Evolutionary conservation across 2,888 invertebrate genomes (phyloP), one percentile per base, ranked within the genome.

Genomic region (Micropterix aruncella): DNA sequence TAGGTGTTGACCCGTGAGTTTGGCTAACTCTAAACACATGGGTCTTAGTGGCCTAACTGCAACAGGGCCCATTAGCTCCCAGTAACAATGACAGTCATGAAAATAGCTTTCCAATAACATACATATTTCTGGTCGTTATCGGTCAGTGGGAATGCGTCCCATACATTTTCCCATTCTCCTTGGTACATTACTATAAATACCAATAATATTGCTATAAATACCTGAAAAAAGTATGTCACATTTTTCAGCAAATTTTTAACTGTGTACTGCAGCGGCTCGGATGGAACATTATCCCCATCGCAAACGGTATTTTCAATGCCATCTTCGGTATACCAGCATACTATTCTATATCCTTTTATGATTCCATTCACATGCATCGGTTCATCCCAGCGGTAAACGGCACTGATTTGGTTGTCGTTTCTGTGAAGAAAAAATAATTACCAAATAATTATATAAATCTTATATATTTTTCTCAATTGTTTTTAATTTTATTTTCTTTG

Each of bases 321-420:
- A 7, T 66, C 59, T 27, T 65, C 56, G 46, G 62, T 59, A 50
- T 63, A 69, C 83, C 86, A 88, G 59, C 83, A 87, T 48, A 71
- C 66, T 2, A 82, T 74, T 49, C 76, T 75, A 61, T 91, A 93
- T 1, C 82, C 79, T 41, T 76, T 65, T 19, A 91, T 71, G 4
- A 83, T 63, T 0, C 90, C 89, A 60, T 91, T 90, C 2, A 80
- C 73, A 44, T 75, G 73, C 37, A 68, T 60, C 0, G 94, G 93
- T 0, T 75, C 64, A 50, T 82, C 77, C 94, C 94, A 95, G 3
- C 93, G 80, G 51, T 86, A 79, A 52, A 79, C 74, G 0, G 80
- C 81, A 4, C 73, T 73, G 2, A 77, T 62, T 0, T 51, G 47
- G 37, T 51, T 40, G 15, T 50, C 48, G 36, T 46, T 52, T 52